Base-by-base conservation (phyloP, 2,113 vertebrate species). In the Pogonocichla stellata region DNA sequence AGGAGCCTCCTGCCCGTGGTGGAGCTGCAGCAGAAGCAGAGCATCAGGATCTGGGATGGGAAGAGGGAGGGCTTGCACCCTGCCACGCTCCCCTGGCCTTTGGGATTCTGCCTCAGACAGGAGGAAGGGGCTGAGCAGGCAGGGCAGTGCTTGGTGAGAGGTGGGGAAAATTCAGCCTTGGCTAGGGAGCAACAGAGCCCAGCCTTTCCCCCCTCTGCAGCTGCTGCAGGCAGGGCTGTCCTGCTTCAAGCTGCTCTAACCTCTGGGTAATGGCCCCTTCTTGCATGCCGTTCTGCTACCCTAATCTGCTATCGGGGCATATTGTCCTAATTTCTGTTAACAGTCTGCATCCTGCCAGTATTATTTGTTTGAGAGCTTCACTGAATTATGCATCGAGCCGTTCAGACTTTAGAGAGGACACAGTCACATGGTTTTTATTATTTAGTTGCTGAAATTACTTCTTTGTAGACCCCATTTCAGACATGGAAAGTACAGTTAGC, bases 291-390 rank as follows among this genome's bases (percentile, higher is more conserved):
- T 77, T 94, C 38, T 81, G 75, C 60, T 67, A 38, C 45, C 65
- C 56, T 48, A 42, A 73, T 64, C 56, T 16, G 91, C 88, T 95
- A 22, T 88, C 17, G 33, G 92, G 97, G 96, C 88, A 91, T 95
- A 73, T 93, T 95, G 92, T 96, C 90, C 89, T 95, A 29, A 95
- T 86, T 96, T 95, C 81, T 91, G 87, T 97, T 93, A 97, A 71
- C 80, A 80, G 95, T 92, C 95, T 95, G 94, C 92, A 95, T 96
- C 78, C 93, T 97, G 89, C 92, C 97, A 97, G 97, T 98, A 96
- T 97, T 97, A 96, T 42, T 97, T 84, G 69, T 84, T 95, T 88
- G 93, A 97, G 96, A 93, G 93, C 96, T 96, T 96, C 88, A 72
- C 77, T 31, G 50, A 93, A 69, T 88, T 73, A 19, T 0, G 6